A percentile compares a stretch with the other conserved stretches of the same genome.
Evolutionary conservation across 1,140 invertebrate genomes (phyloP).

Genomic region (Halictus rubicundus): DNA sequence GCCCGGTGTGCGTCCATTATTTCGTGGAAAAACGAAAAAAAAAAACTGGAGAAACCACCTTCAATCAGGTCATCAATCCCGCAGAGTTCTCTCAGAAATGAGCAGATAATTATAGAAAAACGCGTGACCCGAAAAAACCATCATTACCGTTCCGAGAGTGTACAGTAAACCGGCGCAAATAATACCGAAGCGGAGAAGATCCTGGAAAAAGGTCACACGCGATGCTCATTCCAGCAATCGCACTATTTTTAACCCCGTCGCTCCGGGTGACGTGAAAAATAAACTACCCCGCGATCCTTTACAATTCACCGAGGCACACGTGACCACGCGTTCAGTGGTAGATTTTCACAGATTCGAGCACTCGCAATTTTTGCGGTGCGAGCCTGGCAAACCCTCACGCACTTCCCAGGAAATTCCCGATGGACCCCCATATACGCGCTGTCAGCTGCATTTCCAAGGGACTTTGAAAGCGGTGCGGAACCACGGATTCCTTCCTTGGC

Average conservation of each 20-base stretch:
- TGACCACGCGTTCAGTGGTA: neutral
- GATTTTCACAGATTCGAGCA: neutral
- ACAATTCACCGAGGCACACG: neutral
- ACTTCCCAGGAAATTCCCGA: neutral
- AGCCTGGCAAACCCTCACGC: neutral
- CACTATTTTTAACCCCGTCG: neutral
- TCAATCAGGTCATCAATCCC: neutral
- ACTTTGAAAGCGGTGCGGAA: too few relatives aligned
- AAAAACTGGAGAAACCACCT: too few relatives aligned
- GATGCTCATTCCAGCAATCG: conserved; percentile 5
- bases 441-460: neutral
- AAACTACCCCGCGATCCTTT: neutral
- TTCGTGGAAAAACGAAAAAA: too few relatives aligned
- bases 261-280: neutral
- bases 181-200: neutral
- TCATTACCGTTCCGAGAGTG: neutral
- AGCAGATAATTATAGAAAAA: neutral
- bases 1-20: too few relatives aligned
- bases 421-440: conserved; percentile 2
- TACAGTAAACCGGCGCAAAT: neutral
- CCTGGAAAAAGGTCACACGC: neutral
- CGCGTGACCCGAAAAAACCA: neutral
- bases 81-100: neutral
- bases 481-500: neutral
- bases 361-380: neutral